A percentile compares a stretch with the other conserved stretches of the same genome.
phyloP scores from a whole-genome alignment of 2,113 vertebrate species.

The Panurus biarmicus region DNA sequence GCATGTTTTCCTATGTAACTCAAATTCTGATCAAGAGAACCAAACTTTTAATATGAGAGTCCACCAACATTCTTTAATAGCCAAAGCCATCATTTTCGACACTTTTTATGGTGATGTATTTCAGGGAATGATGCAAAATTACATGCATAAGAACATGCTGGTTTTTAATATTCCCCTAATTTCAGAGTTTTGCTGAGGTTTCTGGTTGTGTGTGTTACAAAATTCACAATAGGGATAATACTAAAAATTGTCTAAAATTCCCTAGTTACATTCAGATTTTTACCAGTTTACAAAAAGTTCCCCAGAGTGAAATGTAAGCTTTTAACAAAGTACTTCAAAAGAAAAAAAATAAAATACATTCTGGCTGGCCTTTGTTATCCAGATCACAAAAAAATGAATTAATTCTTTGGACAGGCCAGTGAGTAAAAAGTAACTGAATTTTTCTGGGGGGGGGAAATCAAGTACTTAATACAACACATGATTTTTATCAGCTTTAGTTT shows the following conservation, averaged over 20 bases:
- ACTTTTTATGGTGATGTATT: neutral
- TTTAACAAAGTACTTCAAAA: constrained; percentile 51
- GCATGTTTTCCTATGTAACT: neutral
- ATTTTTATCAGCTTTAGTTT: neutral
- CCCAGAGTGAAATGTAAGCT: neutral
- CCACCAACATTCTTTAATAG: neutral
- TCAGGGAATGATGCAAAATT: neutral
- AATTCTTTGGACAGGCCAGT: neutral
- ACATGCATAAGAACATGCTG: neutral
- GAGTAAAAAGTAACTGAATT: neutral
- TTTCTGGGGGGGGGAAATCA: neutral
- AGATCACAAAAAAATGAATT: neutral
- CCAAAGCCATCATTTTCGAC: neutral
- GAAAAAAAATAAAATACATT: neutral
- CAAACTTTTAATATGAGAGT: neutral
- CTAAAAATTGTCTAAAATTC: constrained; percentile 18
- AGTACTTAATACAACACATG: neutral
- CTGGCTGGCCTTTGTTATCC: neutral
- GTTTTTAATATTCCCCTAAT: neutral
- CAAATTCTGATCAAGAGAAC: neutral
- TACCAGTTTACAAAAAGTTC: neutral
- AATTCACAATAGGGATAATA: neutral
- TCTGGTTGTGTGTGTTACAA: neutral
- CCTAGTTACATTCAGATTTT: neutral
- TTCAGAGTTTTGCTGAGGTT: neutral